phyloP scores from a whole-genome alignment of 2,797 vertebrate genomes.

The Octomys mimax region DNA sequence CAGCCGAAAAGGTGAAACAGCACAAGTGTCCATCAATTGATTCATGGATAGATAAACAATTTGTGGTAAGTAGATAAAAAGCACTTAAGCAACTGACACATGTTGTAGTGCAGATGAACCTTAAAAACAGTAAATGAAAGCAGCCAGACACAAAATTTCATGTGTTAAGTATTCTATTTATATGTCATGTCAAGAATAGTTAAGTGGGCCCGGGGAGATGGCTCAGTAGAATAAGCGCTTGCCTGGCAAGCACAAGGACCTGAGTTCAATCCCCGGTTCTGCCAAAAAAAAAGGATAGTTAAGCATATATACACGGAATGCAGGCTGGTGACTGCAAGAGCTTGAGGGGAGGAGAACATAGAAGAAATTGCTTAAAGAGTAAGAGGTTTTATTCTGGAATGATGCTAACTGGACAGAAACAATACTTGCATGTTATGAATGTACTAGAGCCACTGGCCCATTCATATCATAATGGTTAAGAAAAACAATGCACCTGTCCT shows the following conservation, averaged over 20 bases:
- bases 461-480: background rate
- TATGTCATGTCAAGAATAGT: constrained; percentile 47
- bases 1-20: background rate
- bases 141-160: constrained; percentile 55
- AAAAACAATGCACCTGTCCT: background rate
- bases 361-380: constrained; percentile 14
- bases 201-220: background rate
- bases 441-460: constrained; percentile 10
- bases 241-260: no score
- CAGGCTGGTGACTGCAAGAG: constrained; percentile 18
- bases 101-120: background rate
- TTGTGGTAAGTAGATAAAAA: background rate
- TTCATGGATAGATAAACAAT: background rate
- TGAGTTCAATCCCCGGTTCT: no score
- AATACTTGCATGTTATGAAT: background rate
- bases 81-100: background rate
- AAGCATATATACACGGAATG: background rate
- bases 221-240: no score
- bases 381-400: constrained; percentile 43
- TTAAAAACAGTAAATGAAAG: constrained; percentile 33
- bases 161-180: background rate
- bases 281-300: constrained; percentile 24
- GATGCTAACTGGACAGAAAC: background rate
- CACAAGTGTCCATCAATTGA: background rate
- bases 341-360: background rate